Percentiles rank a stretch among this genome's conserved stretches.
These are phyloP conservation scores for Napeogenes sylphis DNA, from an alignment of 2,888 invertebrate genomes.

Conservation along the genomic window DNA sequence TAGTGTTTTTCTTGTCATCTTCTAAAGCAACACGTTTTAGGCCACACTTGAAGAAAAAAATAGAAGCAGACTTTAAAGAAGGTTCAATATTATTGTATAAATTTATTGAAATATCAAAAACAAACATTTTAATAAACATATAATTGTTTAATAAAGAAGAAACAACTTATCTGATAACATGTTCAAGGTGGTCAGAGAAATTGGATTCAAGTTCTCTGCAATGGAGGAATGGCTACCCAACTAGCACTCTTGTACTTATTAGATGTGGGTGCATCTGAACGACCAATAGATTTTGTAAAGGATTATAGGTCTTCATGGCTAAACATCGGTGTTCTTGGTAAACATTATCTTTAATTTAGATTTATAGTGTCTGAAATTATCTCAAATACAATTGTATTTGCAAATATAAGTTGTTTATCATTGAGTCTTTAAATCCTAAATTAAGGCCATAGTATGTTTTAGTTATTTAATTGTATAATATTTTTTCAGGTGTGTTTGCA, in stretches of 20 bases:
- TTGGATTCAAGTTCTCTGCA: constrained; percentile 94
- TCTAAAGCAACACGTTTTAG: constrained; percentile 90
- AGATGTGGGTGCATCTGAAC: constrained; percentile 87
- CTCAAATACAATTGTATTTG: no score
- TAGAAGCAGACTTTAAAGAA: constrained; percentile 89
- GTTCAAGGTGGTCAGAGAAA: constrained; percentile 88
- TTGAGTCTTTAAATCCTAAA: no score
- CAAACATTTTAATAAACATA: neutral
- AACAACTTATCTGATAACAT: neutral
- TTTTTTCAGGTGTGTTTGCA: constrained; percentile 80
- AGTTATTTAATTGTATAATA: neutral
- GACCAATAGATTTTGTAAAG: constrained; percentile 85
- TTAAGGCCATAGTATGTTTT: neutral
- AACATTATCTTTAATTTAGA: constrained; percentile 16
- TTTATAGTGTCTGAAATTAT: no score
- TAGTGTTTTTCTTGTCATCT: constrained; percentile 87
- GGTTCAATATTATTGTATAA: constrained; percentile 61
- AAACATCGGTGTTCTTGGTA: constrained; percentile 86
- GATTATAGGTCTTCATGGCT: constrained; percentile 90
- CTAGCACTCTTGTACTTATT: constrained; percentile 86
- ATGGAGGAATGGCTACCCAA: constrained; percentile 91
- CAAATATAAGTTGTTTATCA: no score
- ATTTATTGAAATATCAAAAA: neutral
- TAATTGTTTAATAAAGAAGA: neutral
- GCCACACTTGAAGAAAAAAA: constrained; percentile 79